phyloP scores from a whole-genome alignment of 2,113 vertebrate genomes.

The Heterocephalus glaber region DNA sequence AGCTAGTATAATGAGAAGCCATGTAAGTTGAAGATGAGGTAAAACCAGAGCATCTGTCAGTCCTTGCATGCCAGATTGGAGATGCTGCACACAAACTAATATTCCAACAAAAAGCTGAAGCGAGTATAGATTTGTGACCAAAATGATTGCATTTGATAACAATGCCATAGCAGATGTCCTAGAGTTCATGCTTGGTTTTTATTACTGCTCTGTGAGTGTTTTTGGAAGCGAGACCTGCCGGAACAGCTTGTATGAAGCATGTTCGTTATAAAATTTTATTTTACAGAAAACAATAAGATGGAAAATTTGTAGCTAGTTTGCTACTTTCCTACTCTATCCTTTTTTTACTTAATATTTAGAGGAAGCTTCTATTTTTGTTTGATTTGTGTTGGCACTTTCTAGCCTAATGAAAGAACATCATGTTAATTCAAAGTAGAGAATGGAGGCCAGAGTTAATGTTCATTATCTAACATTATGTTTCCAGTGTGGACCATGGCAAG shows the following conservation, averaged over 20 bases:
- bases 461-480: conserved; percentile 69
- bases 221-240: conserved; percentile 84
- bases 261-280: conserved; percentile 88
- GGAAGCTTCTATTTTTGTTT: conserved; percentile 80
- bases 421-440: conserved; percentile 77
- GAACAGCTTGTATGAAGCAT: conserved; percentile 86
- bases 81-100: conserved; percentile 86
- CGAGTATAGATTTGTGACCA: conserved; percentile 86
- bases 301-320: conserved; percentile 85
- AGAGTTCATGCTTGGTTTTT: conserved; percentile 87
- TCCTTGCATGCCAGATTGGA: conserved; percentile 85
- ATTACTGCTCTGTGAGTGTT: conserved; percentile 85
- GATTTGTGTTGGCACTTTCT: conserved; percentile 77
- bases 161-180: conserved; percentile 89
- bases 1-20: conserved; percentile 87
- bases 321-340: conserved; percentile 80
- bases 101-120: conserved; percentile 88
- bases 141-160: conserved; percentile 88
- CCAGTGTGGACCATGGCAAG: not conserved
- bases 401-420: conserved; percentile 70
- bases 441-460: conserved; percentile 76
- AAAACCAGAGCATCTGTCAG: conserved; percentile 89
- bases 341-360: conserved; percentile 80
- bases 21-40: conserved; percentile 89
- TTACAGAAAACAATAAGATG: conserved; percentile 87